These are phyloP conservation scores for Latrodectus geometricus DNA, from an alignment of 1,140 invertebrate genomes.

Conservation along the genomic window DNA sequence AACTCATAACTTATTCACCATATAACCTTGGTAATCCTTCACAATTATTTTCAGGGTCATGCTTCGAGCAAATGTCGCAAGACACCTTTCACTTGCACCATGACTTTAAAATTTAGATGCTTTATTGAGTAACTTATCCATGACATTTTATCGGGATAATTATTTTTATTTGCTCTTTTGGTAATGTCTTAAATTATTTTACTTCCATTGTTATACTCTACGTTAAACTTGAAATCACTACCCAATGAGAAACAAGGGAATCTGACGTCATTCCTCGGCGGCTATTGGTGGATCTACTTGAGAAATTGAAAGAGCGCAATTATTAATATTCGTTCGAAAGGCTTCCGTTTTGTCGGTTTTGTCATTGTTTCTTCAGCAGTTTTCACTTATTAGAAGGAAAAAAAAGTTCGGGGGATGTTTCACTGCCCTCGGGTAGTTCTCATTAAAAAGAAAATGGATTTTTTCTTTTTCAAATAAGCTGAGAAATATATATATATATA, in stretches of 20 bases:
- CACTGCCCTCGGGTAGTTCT: conserved; percentile 48
- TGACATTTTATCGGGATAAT: neutral
- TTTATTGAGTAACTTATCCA: neutral
- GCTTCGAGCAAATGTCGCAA: neutral
- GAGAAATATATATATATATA: conserved; percentile 3
- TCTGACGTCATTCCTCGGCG: conserved; percentile 10
- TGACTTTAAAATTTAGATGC: neutral
- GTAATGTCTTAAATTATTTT: conserved; percentile 1
- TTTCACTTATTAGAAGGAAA: conserved; percentile 39
- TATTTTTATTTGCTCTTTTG: neutral
- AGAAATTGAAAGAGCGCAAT: conserved; percentile 27
- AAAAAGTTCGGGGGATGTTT: conserved; percentile 30
- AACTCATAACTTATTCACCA: neutral
- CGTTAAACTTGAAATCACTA: neutral
- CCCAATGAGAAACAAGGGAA: neutral
- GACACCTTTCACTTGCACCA: neutral
- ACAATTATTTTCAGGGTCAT: neutral
- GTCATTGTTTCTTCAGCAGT: neutral
- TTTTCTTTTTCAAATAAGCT: conserved; percentile 4
- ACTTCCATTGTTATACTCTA: neutral
- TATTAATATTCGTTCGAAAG: conserved; percentile 43
- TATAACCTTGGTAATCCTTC: neutral
- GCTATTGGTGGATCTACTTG: conserved; percentile 36
- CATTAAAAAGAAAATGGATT: conserved; percentile 53
- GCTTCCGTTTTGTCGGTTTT: neutral